Evolutionary conservation across 2,797 vertebrate species (phyloP).

Genomic region (Xiphophorus birchmanni): DNA sequence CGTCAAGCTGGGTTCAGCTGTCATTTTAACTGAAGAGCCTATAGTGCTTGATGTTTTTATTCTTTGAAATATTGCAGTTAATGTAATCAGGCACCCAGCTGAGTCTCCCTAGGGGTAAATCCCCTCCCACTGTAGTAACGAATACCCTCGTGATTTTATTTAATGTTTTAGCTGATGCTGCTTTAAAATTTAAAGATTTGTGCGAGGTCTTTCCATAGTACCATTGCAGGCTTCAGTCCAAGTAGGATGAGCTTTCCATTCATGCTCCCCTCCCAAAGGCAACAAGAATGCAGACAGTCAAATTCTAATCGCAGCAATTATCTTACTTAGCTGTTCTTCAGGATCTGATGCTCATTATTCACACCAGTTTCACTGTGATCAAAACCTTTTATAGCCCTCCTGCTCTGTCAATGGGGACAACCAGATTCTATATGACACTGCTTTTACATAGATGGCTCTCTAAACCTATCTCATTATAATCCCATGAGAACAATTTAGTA

Average conservation of each 20-base stretch:
- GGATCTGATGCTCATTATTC: not conserved
- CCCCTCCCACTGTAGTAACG: conserved; percentile 30
- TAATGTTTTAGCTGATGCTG: conserved; percentile 32
- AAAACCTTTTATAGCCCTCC: not conserved
- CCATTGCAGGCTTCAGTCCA: conserved; percentile 10
- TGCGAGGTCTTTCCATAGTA: conserved; percentile 3
- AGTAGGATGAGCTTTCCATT: not conserved
- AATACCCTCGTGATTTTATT: conserved; percentile 35
- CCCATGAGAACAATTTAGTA: not conserved
- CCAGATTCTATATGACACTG: not conserved
- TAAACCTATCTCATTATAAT: not conserved
- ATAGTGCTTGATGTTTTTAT: conserved; percentile 32
- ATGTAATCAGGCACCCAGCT: conserved; percentile 43
- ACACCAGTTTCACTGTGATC: not conserved
- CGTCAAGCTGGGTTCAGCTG: conserved; percentile 36
- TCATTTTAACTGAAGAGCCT: conserved; percentile 37
- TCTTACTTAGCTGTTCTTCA: not conserved
- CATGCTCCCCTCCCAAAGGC: not conserved
- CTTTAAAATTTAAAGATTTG: conserved; percentile 32
- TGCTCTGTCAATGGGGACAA: not conserved
- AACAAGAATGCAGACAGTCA: not conserved
- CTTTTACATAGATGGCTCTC: not conserved
- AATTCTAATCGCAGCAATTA: not conserved
- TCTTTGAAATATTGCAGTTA: conserved; percentile 49
- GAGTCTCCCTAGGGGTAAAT: conserved; percentile 32